These are phyloP conservation scores for Lichenostomus cassidix DNA, from an alignment of 2,113 vertebrate genomes.

Conservation along the genomic window DNA sequence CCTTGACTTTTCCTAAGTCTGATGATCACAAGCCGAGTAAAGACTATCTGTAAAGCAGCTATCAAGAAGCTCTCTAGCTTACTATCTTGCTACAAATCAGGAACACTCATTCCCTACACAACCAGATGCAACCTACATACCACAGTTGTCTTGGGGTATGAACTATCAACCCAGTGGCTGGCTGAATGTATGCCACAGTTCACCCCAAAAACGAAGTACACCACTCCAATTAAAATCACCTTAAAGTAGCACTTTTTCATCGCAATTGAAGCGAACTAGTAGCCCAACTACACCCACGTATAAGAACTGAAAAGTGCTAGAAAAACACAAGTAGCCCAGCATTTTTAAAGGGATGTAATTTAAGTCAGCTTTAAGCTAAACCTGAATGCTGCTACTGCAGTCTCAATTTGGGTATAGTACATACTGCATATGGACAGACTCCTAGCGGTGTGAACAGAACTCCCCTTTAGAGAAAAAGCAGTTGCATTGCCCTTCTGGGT, in stretches of 20 bases:
- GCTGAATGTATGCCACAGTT: neutral
- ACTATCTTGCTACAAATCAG: neutral
- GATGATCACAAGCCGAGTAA: neutral
- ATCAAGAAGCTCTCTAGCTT: neutral
- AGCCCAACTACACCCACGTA: accelerated
- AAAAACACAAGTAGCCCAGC: neutral
- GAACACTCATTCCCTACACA: neutral
- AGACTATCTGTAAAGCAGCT: neutral
- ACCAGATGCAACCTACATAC: neutral
- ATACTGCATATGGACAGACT: neutral
- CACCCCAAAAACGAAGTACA: neutral
- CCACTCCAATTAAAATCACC: neutral
- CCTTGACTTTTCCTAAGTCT: neutral
- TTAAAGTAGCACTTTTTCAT: neutral
- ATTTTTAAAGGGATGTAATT: neutral
- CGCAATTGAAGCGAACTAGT: neutral
- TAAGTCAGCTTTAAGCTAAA: neutral
- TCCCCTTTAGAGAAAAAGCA: neutral
- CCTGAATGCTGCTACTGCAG: neutral
- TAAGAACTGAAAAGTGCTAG: neutral
- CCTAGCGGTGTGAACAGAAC: neutral
- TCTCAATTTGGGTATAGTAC: neutral
- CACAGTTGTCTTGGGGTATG: neutral
- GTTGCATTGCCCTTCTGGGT: neutral
- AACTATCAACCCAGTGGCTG: neutral